These are phyloP conservation scores for Gambusia holbrooki DNA, from an alignment of 2,113 vertebrate species.

Conservation along the genomic window DNA sequence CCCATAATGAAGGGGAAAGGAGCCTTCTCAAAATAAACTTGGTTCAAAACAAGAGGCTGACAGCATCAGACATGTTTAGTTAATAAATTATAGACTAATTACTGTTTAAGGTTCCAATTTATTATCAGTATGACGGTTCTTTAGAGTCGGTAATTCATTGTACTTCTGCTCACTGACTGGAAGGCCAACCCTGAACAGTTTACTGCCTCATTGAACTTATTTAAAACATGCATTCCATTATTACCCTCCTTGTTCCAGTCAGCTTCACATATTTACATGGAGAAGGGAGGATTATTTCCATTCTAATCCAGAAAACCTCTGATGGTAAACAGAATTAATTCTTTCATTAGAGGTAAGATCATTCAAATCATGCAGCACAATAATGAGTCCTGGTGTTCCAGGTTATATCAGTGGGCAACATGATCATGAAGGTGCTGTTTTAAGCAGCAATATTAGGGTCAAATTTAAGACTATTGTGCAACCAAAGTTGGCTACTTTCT, in stretches of 20 bases:
- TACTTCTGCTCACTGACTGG: background rate
- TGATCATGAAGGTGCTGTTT: too few species aligned
- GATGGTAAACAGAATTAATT: conserved; percentile 22
- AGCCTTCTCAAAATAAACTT: background rate
- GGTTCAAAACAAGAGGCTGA: background rate
- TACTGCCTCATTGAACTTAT: conserved; percentile 56
- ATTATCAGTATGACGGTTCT: background rate
- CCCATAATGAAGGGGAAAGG: background rate
- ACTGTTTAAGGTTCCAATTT: background rate
- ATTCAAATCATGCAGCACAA: background rate
- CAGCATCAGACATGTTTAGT: background rate
- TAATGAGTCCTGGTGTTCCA: background rate
- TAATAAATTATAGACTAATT: background rate
- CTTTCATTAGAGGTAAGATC: conserved; percentile 20
- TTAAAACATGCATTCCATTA: conserved; percentile 58
- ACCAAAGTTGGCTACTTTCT: too few species aligned
- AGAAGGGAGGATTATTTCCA: background rate
- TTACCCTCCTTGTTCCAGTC: conserved; percentile 55
- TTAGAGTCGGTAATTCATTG: background rate
- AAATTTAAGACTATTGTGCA: too few species aligned
- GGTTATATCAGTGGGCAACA: background rate
- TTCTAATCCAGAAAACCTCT: conserved; percentile 28
- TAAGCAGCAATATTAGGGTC: too few species aligned
- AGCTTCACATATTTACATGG: conserved; percentile 59
- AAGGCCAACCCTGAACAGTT: conserved; percentile 42